These are phyloP conservation scores for Paralvinella palmiformis DNA, from an alignment of 1,140 invertebrate genomes.

Conservation along the genomic window DNA sequence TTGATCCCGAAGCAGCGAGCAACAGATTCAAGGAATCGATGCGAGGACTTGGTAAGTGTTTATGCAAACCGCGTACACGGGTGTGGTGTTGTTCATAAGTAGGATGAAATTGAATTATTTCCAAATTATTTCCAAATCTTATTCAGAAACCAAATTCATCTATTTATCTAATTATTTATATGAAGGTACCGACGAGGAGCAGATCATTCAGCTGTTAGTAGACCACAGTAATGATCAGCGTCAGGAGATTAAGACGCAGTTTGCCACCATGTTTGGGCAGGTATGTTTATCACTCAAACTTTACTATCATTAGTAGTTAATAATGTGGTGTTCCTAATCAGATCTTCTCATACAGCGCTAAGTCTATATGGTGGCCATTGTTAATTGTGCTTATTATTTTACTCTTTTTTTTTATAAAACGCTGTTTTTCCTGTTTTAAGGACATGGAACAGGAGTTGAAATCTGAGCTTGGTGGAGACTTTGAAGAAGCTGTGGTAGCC, in stretches of 20 bases:
- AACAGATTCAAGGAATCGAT: constrained; percentile 34
- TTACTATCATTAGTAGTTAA: no score
- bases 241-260: constrained; percentile 78
- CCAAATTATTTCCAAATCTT: not conserved
- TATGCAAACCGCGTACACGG: not conserved
- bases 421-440: constrained; percentile 22
- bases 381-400: not conserved
- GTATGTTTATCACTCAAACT: constrained; percentile 51
- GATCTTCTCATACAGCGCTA: not conserved
- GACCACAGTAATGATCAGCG: constrained; percentile 80
- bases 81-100: not conserved
- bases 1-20: constrained; percentile 29
- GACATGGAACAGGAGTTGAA: constrained; percentile 39
- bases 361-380: not conserved
- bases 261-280: constrained; percentile 86
- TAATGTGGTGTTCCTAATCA: not conserved
- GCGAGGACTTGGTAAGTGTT: constrained; percentile 37
- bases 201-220: constrained; percentile 81
- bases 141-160: not conserved
- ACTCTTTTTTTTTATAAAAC: not conserved
- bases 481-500: constrained; percentile 34
- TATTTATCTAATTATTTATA: not conserved
- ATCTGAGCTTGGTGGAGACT: constrained; percentile 41
- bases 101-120: not conserved
- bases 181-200: constrained; percentile 74